phyloP scores from a whole-genome alignment of 2,113 vertebrate species.

The Bungarus multicinctus region DNA sequence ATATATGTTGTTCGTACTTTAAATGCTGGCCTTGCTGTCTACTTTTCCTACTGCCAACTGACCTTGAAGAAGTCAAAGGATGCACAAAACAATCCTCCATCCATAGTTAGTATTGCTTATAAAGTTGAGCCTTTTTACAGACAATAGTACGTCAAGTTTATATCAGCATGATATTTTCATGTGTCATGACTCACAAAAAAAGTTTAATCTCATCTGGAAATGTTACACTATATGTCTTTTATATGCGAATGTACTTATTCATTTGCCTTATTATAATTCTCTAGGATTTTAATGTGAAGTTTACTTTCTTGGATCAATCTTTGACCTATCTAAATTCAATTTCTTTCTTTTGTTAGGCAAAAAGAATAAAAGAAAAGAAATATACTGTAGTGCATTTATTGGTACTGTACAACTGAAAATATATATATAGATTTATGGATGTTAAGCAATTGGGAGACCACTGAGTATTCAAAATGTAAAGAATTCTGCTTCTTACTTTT shows the following conservation, averaged over 20 bases:
- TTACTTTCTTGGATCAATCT: constrained; percentile 23
- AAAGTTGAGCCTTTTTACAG: constrained; percentile 48
- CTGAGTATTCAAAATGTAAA: background rate
- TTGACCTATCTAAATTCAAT: constrained; percentile 18
- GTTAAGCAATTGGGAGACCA: background rate
- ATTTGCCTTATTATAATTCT: constrained; percentile 23
- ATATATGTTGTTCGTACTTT: constrained; percentile 31
- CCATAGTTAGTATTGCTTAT: background rate
- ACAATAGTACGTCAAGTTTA: constrained; percentile 49
- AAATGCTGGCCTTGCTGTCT: constrained; percentile 11
- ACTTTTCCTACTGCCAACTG: constrained; percentile 32
- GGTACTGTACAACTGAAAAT: constrained; percentile 5
- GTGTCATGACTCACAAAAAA: constrained; percentile 51
- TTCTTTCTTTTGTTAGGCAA: constrained; percentile 44
- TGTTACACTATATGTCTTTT: constrained; percentile 37
- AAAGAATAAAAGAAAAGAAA: constrained; percentile 26
- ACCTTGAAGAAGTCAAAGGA: constrained; percentile 36
- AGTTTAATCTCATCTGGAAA: constrained; percentile 53
- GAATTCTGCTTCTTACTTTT: background rate
- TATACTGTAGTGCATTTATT: constrained; percentile 27
- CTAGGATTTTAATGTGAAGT: constrained; percentile 18
- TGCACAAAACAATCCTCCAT: constrained; percentile 37
- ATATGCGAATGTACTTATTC: constrained; percentile 35
- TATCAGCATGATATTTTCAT: constrained; percentile 49
- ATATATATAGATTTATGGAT: background rate